A percentile compares a stretch with the other conserved stretches of the same genome.
Conservation (phyloP, 53 echinoderm and acorn worm species). For the Crossaster papposus region DNA sequence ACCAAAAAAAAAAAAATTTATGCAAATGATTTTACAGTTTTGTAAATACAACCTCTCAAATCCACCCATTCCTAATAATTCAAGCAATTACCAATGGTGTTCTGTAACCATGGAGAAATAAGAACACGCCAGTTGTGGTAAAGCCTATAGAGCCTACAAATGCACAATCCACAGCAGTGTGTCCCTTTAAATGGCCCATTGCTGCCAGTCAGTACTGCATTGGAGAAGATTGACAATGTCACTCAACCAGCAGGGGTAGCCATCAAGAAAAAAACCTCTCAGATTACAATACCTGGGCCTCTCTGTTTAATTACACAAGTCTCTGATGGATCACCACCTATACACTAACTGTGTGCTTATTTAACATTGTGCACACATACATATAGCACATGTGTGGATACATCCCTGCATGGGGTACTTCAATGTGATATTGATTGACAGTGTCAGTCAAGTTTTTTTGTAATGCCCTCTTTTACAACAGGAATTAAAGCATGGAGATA, state of each 20-base stretch:
- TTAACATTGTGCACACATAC: slow-evolving; percentile 36
- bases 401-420: slow-evolving; percentile 48
- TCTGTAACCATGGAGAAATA: too few relatives aligned
- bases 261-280: slow-evolving; percentile 16
- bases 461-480: background rate
- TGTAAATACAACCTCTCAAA: too few relatives aligned
- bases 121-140: background rate
- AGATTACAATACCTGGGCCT: slow-evolving; percentile 38
- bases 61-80: too few relatives aligned
- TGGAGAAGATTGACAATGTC: slow-evolving; percentile 16
- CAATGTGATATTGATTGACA: slow-evolving; percentile 46
- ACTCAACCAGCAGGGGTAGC: slow-evolving; percentile 8
- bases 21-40: too few relatives aligned
- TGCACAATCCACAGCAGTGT: background rate
- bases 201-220: background rate
- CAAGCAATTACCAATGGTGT: too few relatives aligned
- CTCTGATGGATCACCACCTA: background rate
- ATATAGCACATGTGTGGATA: background rate
- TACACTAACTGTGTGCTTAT: slow-evolving; percentile 28
- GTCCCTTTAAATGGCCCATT: background rate
- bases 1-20: too few relatives aligned
- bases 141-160: background rate
- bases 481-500: too few relatives aligned
- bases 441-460: slow-evolving; percentile 36
- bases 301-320: slow-evolving; percentile 61